phyloP scores from a whole-genome alignment of 2,113 vertebrate genomes.

The Condylura cristata region DNA sequence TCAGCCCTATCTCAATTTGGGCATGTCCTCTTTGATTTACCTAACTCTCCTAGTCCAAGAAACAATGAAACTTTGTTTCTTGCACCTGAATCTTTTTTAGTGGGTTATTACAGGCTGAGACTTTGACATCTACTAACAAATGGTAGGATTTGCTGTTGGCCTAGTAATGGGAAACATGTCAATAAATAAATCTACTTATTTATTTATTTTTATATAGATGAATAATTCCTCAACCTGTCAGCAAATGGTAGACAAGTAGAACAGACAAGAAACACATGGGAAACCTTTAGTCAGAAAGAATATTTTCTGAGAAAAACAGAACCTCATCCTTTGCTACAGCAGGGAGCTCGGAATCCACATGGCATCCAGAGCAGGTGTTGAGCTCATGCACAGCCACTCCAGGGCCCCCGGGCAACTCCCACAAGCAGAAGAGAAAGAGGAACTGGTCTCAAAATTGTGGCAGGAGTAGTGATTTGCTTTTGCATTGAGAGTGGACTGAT shows the following conservation, averaged over 20 bases:
- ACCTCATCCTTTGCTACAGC: not conserved
- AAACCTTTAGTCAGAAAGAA: constrained; percentile 54
- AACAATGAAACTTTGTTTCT: not conserved
- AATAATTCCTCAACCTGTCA: constrained; percentile 41
- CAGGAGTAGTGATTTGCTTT: not conserved
- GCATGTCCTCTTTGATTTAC: no score
- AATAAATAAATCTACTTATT: not conserved
- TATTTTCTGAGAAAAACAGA: constrained; percentile 36
- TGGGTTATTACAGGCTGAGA: not conserved
- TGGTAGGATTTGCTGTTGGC: not conserved
- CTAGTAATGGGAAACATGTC: not conserved
- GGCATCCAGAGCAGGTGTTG: not conserved
- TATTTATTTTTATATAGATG: not conserved
- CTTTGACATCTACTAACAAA: constrained; percentile 14
- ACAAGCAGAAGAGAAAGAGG: not conserved
- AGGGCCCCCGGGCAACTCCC: not conserved
- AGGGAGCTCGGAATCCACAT: not conserved
- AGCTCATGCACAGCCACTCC: not conserved
- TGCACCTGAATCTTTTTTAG: not conserved
- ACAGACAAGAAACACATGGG: constrained; percentile 31
- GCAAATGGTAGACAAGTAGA: constrained; percentile 30
- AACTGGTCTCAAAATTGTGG: not conserved
- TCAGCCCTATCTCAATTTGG: not conserved
- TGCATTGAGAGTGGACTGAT: not conserved
- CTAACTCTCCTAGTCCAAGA: not conserved